These are phyloP conservation scores for Ypsolopha scabrella DNA, from an alignment of 2,888 invertebrate genomes.

Conservation along the genomic window DNA sequence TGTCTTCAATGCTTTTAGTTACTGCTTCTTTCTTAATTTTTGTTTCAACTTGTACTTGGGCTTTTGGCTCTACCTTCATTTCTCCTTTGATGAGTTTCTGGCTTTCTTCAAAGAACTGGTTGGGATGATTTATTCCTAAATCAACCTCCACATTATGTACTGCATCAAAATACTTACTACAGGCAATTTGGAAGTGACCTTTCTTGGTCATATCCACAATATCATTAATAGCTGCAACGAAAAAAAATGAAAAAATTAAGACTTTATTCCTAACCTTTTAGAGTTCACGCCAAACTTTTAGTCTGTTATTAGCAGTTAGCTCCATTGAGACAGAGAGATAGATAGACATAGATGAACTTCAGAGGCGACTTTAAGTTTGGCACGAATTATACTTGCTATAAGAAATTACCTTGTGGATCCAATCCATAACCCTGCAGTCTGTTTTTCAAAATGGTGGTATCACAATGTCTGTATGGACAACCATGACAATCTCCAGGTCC, in stretches of 20 bases:
- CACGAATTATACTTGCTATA: too few relatives aligned
- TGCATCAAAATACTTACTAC: slow-evolving; percentile 87
- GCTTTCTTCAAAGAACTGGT: slow-evolving; percentile 91
- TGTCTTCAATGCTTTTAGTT: slow-evolving; percentile 30
- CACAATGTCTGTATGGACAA: slow-evolving; percentile 92
- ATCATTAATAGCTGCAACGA: slow-evolving; percentile 74
- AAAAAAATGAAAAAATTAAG: slow-evolving; percentile 9
- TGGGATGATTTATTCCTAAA: slow-evolving; percentile 87
- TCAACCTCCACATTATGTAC: slow-evolving; percentile 75
- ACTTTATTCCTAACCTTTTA: too few relatives aligned
- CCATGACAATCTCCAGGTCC: slow-evolving; percentile 91
- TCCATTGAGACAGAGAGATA: background rate
- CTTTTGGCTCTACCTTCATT: slow-evolving; percentile 38
- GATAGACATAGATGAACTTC: background rate
- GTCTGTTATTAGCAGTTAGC: background rate
- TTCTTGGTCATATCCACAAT: slow-evolving; percentile 79
- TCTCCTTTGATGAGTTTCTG: slow-evolving; percentile 61
- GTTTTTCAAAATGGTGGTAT: slow-evolving; percentile 76
- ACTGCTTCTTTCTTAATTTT: slow-evolving; percentile 30
- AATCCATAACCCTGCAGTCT: slow-evolving; percentile 78
- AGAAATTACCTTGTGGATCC: slow-evolving; percentile 64
- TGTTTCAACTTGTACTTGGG: slow-evolving; percentile 21
- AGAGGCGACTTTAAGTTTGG: background rate
- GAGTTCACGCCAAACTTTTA: background rate
- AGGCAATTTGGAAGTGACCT: slow-evolving; percentile 90